Evolutionary conservation across 2,113 vertebrate species (phyloP), one percentile per base, ranked within the genome.

Genomic region (Puma concolor): DNA sequence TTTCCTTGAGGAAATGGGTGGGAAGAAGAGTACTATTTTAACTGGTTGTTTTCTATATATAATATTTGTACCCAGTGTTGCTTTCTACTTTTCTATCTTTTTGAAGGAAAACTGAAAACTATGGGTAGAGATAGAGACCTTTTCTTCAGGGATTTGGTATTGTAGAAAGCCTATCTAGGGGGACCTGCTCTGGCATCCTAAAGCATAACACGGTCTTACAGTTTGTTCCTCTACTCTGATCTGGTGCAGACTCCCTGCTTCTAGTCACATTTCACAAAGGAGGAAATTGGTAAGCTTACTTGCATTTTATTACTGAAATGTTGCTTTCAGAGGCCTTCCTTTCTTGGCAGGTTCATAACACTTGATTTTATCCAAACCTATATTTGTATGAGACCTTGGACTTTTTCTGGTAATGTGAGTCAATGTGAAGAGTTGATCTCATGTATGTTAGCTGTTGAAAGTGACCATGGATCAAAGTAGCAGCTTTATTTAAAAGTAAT

Each of bases 1-100:
- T 97, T 96, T 97, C 97, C 93, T 98, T 94, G 91, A 97, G 98
- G 97, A 97, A 98, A 97, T 71, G 27, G 77, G 67, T 93, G 98
- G 93, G 93, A 98, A 98, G 95, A 96, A 97, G 93, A 97, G 36
- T 86, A 83, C 79, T 54, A 0, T 94, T 98, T 98, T 97, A 98
- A 97, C 84, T 15, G 15, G 21, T 38, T 95, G 52, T 96, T 88
- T 97, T 97, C 95, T 98, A 64, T 38, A 15, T 97, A 63, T 96
- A 97, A 72, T 81, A 29, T 63, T 31, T 86, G 25, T 67, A 38
- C 92, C 80, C 48, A 77, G 79, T n/a, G 88, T 86, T 97, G 81
- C 38, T 87, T 54, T 97, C 85, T 97, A 29, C 50, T 96, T 98
- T 97, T 71, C 25, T 72, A 12, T 25, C 52, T n/a, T 92, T 96